Evolutionary conservation across 2,888 invertebrate genomes (phyloP).

Genomic region (Apamea sordens): DNA sequence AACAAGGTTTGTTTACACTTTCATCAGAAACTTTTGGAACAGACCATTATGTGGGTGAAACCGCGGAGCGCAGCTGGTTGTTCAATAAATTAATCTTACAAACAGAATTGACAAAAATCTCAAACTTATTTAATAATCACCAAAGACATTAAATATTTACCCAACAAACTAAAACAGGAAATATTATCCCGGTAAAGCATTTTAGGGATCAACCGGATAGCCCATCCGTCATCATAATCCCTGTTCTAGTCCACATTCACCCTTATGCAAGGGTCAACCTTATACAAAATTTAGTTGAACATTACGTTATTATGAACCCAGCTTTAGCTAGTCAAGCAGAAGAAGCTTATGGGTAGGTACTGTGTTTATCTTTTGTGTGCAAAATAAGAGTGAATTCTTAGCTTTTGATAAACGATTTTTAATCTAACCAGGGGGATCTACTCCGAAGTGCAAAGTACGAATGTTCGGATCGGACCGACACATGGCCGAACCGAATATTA

Average conservation of each 20-base stretch:
- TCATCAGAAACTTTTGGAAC: no score
- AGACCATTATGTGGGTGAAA: no score
- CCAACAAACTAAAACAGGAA: slow-evolving; percentile 14
- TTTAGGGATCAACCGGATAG: slow-evolving; percentile 47
- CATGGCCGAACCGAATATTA: no score
- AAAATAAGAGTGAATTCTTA: background rate
- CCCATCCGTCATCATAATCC: slow-evolving; percentile 58
- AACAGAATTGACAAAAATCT: background rate
- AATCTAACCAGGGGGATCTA: no score
- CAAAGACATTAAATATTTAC: slow-evolving; percentile 22
- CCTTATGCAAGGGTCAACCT: slow-evolving; percentile 39
- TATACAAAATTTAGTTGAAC: slow-evolving; percentile 56
- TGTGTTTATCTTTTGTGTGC: slow-evolving; percentile 14
- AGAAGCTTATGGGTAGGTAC: slow-evolving; percentile 12
- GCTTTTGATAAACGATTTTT: background rate
- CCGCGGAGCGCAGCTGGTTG: no score
- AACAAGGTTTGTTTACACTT: no score
- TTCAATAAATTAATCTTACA: background rate
- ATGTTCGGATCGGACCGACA: no score
- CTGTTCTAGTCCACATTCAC: slow-evolving; percentile 18
- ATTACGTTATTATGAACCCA: slow-evolving; percentile 35
- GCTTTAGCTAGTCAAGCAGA: slow-evolving; percentile 28
- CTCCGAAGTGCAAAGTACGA: no score
- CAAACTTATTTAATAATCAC: background rate
- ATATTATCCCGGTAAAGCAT: slow-evolving; percentile 38